Base-by-base conservation (phyloP, 2,797 vertebrate genomes). In the Galago senegalensis region DNA sequence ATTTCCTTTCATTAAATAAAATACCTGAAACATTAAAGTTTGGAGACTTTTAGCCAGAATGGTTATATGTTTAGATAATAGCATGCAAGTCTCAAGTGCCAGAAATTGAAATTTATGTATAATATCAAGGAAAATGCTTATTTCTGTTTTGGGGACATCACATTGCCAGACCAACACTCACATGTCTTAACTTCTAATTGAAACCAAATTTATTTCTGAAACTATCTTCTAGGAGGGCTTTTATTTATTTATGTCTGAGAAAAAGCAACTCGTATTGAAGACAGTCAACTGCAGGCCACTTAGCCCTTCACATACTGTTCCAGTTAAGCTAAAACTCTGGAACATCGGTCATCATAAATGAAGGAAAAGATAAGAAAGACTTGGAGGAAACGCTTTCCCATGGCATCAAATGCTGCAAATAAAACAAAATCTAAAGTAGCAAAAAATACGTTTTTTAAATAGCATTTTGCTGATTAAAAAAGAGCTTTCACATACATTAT, bases 171-270 rank as follows among this genome's bases (percentile, higher is more conserved):
- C n/a, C 20, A 75, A 80, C 75, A 65, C 63, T 43, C 67, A 82
- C 9, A 7, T 34, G 60, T 86, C 61, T 29, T 87, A 14, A 37
- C 31, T 27, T 79, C 49, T 85, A 79, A 90, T 9, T 53, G 70
- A 61, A 92, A 89, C 43, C 37, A 89, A 60, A 37, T 53, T 58
- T 37, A 18, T 49, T 85, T 92, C 73, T 89, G 72, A 85, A 80
- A 73, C 29, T 58, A 2, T 37, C 14, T 20, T 34, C 34, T 60
- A 14, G 56, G 80, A 85, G 85, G 17, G 56, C 60, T 58, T 23
- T 29, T 53, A 13, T 23, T 29, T 53, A 13, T 37, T 77, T 79
- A 43, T 40, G 65, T 46, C 56, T 85, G 21, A 49, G 23, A 85
- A 77, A 72, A 85, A 58, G 25, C 37, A 60, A 80, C 25, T 80